phyloP scores from a whole-genome alignment of 35 echinoderm and acorn worm genomes.

The Holothuria glaberrima region DNA sequence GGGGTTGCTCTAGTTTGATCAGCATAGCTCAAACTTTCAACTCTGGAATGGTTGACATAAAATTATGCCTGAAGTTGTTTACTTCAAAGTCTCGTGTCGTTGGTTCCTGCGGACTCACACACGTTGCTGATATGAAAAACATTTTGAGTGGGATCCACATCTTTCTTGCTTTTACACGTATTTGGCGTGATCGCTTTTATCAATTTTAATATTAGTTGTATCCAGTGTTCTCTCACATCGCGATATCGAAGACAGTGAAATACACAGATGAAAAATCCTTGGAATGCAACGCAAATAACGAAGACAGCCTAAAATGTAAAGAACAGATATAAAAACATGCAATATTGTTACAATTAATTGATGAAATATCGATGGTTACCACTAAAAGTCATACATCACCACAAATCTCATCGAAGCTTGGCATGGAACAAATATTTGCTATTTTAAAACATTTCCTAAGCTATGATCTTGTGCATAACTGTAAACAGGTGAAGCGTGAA shows the following conservation, averaged over 20 bases:
- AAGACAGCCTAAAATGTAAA: neutral
- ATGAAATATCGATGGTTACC: too few relatives aligned
- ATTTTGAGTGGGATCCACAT: neutral
- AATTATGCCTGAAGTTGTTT: neutral
- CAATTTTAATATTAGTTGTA: neutral
- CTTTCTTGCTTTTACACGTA: neutral
- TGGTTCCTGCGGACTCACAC: neutral
- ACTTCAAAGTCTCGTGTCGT: constrained; percentile 29
- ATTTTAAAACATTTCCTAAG: too few relatives aligned
- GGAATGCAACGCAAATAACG: neutral
- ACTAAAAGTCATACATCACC: too few relatives aligned
- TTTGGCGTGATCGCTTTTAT: too few relatives aligned
- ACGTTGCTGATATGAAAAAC: neutral
- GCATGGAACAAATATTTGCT: too few relatives aligned
- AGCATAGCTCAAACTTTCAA: too few relatives aligned
- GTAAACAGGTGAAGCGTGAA: too few relatives aligned
- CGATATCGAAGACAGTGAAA: constrained; percentile 26
- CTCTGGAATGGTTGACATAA: neutral
- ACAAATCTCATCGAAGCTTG: too few relatives aligned
- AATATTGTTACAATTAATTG: neutral
- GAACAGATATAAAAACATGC: neutral
- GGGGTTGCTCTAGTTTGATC: too few relatives aligned
- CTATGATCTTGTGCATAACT: too few relatives aligned
- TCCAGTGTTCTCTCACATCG: constrained; percentile 37
- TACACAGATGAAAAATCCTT: constrained; percentile 21